phyloP scores from a whole-genome alignment of 2,797 vertebrate species.

The Eulemur mongoz region DNA sequence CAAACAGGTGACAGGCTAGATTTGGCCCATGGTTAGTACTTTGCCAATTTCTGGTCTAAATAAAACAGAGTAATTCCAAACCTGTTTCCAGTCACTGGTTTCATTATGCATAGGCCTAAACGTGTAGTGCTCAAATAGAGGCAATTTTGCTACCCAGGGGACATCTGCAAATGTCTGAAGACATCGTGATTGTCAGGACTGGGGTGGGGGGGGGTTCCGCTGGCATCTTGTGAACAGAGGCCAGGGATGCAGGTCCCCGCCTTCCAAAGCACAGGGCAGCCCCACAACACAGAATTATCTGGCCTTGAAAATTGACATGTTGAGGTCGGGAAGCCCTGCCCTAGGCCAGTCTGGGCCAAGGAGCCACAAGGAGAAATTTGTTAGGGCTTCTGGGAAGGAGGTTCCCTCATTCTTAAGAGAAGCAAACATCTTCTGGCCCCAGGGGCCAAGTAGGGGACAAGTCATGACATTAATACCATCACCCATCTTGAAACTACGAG shows the following conservation, averaged over 20 bases:
- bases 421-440: neutral
- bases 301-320: rapidly evolving
- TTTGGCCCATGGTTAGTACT: neutral
- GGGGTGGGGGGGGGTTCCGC: rapidly evolving
- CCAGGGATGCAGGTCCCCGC: rapidly evolving
- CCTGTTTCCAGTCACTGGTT: neutral
- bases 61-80: neutral
- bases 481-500: neutral
- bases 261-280: neutral
- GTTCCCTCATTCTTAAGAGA: neutral
- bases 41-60: neutral
- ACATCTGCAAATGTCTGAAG: too few species aligned
- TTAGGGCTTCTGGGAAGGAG: neutral
- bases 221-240: rapidly evolving
- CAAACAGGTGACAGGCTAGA: neutral
- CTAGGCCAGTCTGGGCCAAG: rapidly evolving
- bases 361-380: rapidly evolving
- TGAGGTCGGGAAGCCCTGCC: rapidly evolving
- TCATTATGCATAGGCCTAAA: too few species aligned
- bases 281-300: too few species aligned
- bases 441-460: neutral
- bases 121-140: neutral
- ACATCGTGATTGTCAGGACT: rapidly evolving
- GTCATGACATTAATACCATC: rapidly evolving
- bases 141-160: neutral